Conservation (phyloP, 2,797 vertebrate species). For the Tarsius wallacei region DNA sequence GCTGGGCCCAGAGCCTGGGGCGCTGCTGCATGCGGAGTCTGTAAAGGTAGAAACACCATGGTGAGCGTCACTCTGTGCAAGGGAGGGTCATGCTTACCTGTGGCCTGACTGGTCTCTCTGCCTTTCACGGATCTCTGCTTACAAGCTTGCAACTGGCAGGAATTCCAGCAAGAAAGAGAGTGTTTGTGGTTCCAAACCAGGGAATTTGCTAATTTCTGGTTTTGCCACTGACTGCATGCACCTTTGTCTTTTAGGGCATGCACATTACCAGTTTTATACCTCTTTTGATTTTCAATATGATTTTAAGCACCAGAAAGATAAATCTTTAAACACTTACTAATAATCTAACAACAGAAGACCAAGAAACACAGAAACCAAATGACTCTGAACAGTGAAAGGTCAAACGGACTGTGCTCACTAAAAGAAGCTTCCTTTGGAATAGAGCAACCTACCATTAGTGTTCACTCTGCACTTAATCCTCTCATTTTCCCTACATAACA, state of each 20-base stretch:
- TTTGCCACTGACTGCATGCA: not conserved
- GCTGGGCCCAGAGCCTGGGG: constrained; percentile 98
- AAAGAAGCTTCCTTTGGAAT: not conserved
- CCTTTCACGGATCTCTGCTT: not conserved
- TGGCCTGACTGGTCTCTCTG: not conserved
- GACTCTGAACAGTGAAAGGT: not conserved
- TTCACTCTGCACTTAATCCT: not conserved
- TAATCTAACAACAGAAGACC: not conserved
- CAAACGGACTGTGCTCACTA: not conserved
- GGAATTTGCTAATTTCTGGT: accelerated
- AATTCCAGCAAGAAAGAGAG: not conserved
- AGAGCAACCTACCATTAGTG: not conserved
- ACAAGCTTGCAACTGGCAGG: not conserved
- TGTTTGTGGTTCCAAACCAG: accelerated
- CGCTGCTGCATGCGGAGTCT: constrained; percentile 98
- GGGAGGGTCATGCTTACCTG: accelerated
- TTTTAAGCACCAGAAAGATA: not conserved
- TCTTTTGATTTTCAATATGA: not conserved
- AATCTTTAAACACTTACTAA: not conserved
- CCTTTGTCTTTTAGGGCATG: accelerated
- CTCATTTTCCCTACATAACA: accelerated
- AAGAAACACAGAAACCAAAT: not conserved
- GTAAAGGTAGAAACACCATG: not conserved
- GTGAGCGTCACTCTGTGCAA: accelerated
- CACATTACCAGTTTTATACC: accelerated